A percentile compares a stretch with the other conserved stretches of the same genome.
phyloP scores from a whole-genome alignment of 2,888 invertebrate species.

The Limenitis camilla region DNA sequence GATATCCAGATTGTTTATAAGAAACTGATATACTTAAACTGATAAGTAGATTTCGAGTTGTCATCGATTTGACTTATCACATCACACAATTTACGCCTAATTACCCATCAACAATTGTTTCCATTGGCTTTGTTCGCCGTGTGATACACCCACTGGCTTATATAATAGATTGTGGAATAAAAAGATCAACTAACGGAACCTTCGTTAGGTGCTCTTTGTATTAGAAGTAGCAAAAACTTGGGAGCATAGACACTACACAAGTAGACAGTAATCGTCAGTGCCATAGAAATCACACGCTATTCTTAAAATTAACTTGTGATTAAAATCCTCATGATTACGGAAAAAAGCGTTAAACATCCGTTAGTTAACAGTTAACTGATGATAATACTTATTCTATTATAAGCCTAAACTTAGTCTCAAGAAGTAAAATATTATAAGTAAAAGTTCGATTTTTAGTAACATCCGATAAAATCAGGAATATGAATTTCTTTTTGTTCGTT shows the following conservation, averaged over 20 bases:
- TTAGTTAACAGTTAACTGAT: slow-evolving; percentile 1
- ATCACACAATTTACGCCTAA: slow-evolving; percentile 10
- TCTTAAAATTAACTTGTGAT: slow-evolving; percentile 35
- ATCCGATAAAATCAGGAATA: too few relatives aligned
- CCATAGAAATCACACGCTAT: slow-evolving; percentile 53
- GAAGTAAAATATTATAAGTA: too few relatives aligned
- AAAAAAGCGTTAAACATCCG: slow-evolving; percentile 21
- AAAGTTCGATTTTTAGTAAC: too few relatives aligned
- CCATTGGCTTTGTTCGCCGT: slow-evolving; percentile 14
- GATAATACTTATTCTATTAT: background rate
- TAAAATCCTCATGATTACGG: slow-evolving; percentile 45
- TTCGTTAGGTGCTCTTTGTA: slow-evolving; percentile 31
- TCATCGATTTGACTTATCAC: background rate
- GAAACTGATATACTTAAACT: too few relatives aligned
- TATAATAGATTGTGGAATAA: slow-evolving; percentile 21
- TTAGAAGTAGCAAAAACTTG: slow-evolving; percentile 34
- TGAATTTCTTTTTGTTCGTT: too few relatives aligned
- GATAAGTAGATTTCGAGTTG: background rate
- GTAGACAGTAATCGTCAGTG: slow-evolving; percentile 27
- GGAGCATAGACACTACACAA: slow-evolving; percentile 30
- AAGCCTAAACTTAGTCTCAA: too few relatives aligned
- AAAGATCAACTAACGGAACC: slow-evolving; percentile 34
- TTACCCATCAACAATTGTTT: slow-evolving; percentile 15
- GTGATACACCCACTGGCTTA: slow-evolving; percentile 12
- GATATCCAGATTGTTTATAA: too few relatives aligned